Base-by-base conservation (phyloP, 2,113 vertebrate genomes). In the Loxodonta africana region DNA sequence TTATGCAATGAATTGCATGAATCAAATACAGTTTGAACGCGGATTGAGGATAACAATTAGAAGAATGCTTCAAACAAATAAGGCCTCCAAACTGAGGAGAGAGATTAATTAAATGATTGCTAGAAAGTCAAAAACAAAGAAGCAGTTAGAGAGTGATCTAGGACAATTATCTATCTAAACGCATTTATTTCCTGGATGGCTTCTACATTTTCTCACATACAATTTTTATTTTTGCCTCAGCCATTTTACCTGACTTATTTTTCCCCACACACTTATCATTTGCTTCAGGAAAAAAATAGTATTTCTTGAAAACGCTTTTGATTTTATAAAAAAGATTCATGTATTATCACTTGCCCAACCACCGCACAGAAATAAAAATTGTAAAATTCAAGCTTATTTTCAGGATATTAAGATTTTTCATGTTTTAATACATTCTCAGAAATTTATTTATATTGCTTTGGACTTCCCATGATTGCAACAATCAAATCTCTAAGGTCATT, bases 231-330 rank as follows among this genome's bases (percentile, higher is more conserved):
- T 98, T 98, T 92, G 65, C 95, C 92, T 98, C 92, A 97, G 88
- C 78, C 95, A 63, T 88, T 98, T 44, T 85, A 23, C n/a, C 85
- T 97, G 95, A 97, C 90, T 97, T 88, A 28, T 82, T 96, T 46
- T 88, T 2, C 26, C 97, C 96, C 91, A 88, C 83, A 97, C 69
- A 97, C 97, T 98, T 98, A 96, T 97, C 95, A 98, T 90, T 97
- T 92, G 10, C 28, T 88, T 94, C 76, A 83, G 23, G 71, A 88
- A 83, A 69, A 80, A 97, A 97, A 96, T 96, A 97, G 69, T 25
- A 48, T 65, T 30, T 93, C 28, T 46, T 95, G 89, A 88, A 83
- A 97, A 25, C 63, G 91, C 48, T 76, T 81, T 94, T 97, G 83
- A 95, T 96, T 96, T 95, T 84, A 95, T 96, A 80, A 74, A 63